Percentiles rank a stretch among this genome's conserved stretches.
Conservation (phyloP, 2,113 vertebrate genomes). For the Crotalus helleri region DNA sequence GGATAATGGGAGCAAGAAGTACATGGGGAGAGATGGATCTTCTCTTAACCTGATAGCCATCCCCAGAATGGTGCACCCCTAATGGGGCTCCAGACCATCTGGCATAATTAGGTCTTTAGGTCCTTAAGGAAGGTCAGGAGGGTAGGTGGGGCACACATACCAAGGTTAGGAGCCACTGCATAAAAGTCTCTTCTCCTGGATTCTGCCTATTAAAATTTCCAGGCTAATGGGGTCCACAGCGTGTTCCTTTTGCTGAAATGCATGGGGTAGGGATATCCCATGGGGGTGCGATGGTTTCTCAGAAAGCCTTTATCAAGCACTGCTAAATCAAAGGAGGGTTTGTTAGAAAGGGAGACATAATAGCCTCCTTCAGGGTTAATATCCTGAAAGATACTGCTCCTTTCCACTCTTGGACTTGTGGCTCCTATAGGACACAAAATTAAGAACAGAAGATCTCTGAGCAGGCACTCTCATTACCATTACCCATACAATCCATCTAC, state of each 20-base stretch:
- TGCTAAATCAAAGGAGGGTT: not conserved
- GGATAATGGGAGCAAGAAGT: no score
- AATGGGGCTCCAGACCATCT: not conserved
- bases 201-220: no score
- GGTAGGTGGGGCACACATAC: not conserved
- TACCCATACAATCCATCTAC: not conserved
- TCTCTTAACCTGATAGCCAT: not conserved
- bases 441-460: not conserved
- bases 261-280: no score
- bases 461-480: not conserved
- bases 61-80: not conserved
- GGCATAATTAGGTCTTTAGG: not conserved
- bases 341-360: not conserved
- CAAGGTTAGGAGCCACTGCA: not conserved
- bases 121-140: not conserved
- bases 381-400: no score
- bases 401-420: not conserved
- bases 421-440: not conserved
- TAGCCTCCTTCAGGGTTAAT: not conserved
- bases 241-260: no score
- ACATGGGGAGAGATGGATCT: not conserved
- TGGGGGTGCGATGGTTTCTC: no score
- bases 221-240: no score
- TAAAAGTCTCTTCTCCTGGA: not conserved
- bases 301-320: not conserved